phyloP scores from a whole-genome alignment of 2,888 invertebrate species.

The Lathronympha strigana region DNA sequence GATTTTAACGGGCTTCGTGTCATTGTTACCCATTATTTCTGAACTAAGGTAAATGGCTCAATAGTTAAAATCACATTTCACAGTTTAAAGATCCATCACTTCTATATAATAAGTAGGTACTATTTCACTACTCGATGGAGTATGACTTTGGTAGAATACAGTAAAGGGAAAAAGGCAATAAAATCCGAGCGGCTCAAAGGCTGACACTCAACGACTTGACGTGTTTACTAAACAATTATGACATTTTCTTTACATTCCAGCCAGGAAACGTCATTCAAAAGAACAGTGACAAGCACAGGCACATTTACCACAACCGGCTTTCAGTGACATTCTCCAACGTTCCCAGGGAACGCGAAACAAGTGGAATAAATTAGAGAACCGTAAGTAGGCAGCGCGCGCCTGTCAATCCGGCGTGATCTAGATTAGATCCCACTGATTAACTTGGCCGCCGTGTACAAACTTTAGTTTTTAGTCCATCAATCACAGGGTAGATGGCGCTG shows the following conservation, averaged over 20 bases:
- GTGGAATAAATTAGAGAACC: constrained; percentile 60
- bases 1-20: constrained; percentile 29
- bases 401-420: constrained; percentile 60
- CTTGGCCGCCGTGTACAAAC: constrained; percentile 34
- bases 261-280: constrained; percentile 20
- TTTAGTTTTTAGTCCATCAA: background rate
- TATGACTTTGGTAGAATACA: too few relatives aligned
- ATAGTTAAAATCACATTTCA: background rate
- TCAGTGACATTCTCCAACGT: constrained; percentile 35
- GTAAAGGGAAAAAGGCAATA: too few relatives aligned
- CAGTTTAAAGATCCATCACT: background rate
- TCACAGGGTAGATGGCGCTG: constrained; percentile 5
- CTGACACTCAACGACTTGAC: background rate
- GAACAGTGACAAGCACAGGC: constrained; percentile 4
- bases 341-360: constrained; percentile 46
- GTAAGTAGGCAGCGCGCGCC: constrained; percentile 56
- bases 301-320: constrained; percentile 26
- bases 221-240: background rate
- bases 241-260: constrained; percentile 3
- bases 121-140: too few relatives aligned
- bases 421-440: constrained; percentile 64
- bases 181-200: background rate
- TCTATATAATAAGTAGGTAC: too few relatives aligned
- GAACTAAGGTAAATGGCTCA: background rate
- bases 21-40: constrained; percentile 28